phyloP scores from a whole-genome alignment of 2,888 invertebrate species.

The Epinotia bilunana region DNA sequence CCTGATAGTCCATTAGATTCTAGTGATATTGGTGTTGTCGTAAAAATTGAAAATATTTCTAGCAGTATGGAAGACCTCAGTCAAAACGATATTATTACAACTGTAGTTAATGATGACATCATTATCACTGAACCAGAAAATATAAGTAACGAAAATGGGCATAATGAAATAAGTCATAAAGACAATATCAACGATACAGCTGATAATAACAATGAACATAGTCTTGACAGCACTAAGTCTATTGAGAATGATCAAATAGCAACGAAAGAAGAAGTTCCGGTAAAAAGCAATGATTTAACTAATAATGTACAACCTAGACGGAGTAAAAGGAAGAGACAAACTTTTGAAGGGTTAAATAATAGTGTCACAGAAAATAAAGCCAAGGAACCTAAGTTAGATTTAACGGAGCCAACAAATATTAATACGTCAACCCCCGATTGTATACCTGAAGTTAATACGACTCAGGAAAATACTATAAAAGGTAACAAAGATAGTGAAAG shows the following conservation, averaged over 20 bases:
- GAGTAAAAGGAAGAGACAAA: constrained; percentile 37
- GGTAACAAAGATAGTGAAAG: background rate
- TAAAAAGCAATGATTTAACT: background rate
- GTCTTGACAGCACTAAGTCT: background rate
- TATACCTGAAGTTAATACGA: background rate
- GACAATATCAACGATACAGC: background rate
- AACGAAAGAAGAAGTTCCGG: constrained; percentile 1
- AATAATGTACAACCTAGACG: constrained; percentile 26
- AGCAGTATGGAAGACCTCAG: constrained; percentile 44
- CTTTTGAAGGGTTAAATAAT: constrained; percentile 26
- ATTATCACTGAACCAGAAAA: constrained; percentile 33
- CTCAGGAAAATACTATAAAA: background rate
- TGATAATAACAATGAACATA: constrained; percentile 13
- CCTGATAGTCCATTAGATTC: constrained; percentile 45
- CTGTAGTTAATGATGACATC: constrained; percentile 46
- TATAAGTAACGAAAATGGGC: constrained; percentile 1
- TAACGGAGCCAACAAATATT: background rate
- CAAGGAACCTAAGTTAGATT: constrained; percentile 33
- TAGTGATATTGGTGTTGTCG: constrained; percentile 51
- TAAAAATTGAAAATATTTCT: constrained; percentile 54
- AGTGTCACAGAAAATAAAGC: constrained; percentile 18
- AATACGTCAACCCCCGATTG: background rate
- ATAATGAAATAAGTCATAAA: background rate
- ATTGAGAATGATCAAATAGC: constrained; percentile 1
- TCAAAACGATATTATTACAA: constrained; percentile 43